Evolutionary conservation across 2,888 invertebrate genomes (phyloP).

Genomic region (Hecatera dysodea): DNA sequence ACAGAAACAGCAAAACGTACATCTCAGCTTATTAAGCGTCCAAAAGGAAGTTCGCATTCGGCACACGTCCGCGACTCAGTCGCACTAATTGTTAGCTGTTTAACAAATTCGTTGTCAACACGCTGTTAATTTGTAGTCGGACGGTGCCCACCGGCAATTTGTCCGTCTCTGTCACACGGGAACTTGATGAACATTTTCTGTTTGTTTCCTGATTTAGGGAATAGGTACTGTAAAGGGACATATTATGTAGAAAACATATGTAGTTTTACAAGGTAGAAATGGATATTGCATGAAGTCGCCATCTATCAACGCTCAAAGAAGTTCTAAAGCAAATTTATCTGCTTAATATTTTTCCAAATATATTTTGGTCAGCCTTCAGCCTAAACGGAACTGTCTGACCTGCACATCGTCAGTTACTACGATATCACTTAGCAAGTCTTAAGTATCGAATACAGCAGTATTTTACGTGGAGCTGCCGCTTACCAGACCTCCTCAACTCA

Average conservation of each 20-base stretch:
- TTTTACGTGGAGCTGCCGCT: too few species aligned
- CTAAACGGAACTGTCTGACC: too few species aligned
- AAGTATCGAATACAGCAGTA: too few species aligned
- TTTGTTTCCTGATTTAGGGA: background rate
- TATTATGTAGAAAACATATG: too few species aligned
- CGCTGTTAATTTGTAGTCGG: slow-evolving; percentile 45
- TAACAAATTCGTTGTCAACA: slow-evolving; percentile 59
- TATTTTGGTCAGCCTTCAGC: too few species aligned
- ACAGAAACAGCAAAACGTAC: background rate
- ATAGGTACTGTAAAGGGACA: background rate
- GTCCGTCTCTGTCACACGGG: background rate
- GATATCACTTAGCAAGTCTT: too few species aligned
- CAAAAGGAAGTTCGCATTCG: slow-evolving; percentile 28
- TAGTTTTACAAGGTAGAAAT: too few species aligned
- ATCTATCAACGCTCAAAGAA: too few species aligned
- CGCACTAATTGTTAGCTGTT: slow-evolving; percentile 45
- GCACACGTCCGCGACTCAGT: slow-evolving; percentile 40
- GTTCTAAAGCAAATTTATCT: too few species aligned
- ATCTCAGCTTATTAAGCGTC: slow-evolving; percentile 27
- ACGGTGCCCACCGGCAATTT: background rate
- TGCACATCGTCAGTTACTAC: too few species aligned
- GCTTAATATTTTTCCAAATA: background rate
- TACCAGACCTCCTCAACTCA: too few species aligned
- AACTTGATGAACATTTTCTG: background rate
- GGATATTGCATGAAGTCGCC: background rate